Evolutionary conservation across 2,797 vertebrate genomes (phyloP), one percentile per base, ranked within the genome.

Genomic region (Pipistrellus pipistrellus): DNA sequence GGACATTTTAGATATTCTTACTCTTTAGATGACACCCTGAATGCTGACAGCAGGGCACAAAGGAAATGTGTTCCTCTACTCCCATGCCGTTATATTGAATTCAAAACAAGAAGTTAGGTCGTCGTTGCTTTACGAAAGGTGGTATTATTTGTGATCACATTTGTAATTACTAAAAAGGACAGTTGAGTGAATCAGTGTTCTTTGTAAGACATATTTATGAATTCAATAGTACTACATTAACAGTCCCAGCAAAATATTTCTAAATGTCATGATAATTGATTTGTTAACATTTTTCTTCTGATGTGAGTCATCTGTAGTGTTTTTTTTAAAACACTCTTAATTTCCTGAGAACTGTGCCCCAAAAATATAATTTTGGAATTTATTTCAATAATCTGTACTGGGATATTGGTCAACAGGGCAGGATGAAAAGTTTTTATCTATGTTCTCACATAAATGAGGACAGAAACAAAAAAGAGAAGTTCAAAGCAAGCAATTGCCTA

Each of bases 281-380:
- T 73, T 48, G 66, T 71, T 48, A 69, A 18, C 14, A 44, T 27
- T 84, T 77, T 85, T 83, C 41, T 68, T 64, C 64, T 85, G 62
- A 53, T 90, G 8, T 72, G 84, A 69, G 18, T 48, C 72, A 35
- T 35, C 75, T 35, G 48, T 55, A 51, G n/a, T 53, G n/a, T 81
- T 46, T 46, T 92, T 46, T 92, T 82, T 92, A 73, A 23, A 4
- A 71, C 38, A 46, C 75, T 87, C 27, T 35, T 35, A 35, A 86
- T 46, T 85, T 92, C 4, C 20, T 81, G 35, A 69, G 62, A 73
- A 87, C 15, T 85, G 5, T 76, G 13, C 7, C 27, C 38, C 62
- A 71, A 93, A 93, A 15, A 5, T 18, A 41, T 80, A 95, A 93
- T 87, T 93, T 85, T 66, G 30, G 18, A 84, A 78, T 96, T 96